phyloP scores from a whole-genome alignment of 2,113 vertebrate species.

The Dolichallabes microphthalmus region DNA sequence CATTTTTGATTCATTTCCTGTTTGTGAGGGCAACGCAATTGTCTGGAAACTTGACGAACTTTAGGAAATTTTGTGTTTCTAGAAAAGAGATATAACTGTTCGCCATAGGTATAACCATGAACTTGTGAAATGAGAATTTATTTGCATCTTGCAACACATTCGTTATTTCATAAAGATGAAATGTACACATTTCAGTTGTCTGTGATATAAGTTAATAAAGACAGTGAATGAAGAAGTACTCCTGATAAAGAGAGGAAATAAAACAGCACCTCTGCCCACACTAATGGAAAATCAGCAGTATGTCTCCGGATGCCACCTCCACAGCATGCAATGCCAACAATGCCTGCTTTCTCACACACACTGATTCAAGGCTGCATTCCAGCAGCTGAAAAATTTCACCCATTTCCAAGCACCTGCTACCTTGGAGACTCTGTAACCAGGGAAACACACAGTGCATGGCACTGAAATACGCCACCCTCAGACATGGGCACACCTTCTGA shows the following conservation, averaged over 20 bases:
- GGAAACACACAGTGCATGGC: conserved; percentile 48
- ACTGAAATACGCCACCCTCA: conserved; percentile 32
- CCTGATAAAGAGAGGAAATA: conserved; percentile 32
- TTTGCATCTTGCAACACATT: neutral
- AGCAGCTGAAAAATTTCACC: conserved; percentile 39
- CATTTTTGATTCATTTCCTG: conserved; percentile 45
- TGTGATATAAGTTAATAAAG: conserved; percentile 8
- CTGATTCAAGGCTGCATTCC: conserved; percentile 50
- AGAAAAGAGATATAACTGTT: conserved; percentile 10
- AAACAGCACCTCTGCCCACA: conserved; percentile 35
- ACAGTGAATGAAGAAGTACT: neutral
- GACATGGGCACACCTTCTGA: conserved; percentile 47
- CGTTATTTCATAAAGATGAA: neutral
- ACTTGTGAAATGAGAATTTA: neutral
- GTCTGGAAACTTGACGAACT: neutral
- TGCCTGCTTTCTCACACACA: conserved; percentile 30
- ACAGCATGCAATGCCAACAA: conserved; percentile 42
- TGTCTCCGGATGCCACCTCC: conserved; percentile 40
- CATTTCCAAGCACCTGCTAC: conserved; percentile 60
- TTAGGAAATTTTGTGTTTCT: conserved; percentile 18
- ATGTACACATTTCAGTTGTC: neutral
- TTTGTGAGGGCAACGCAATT: conserved; percentile 42
- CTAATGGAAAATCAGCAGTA: conserved; percentile 36
- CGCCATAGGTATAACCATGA: neutral
- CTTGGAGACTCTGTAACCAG: conserved; percentile 56